Evolutionary conservation across 2,113 vertebrate genomes (phyloP).

Genomic region (Collichthys lucidus): DNA sequence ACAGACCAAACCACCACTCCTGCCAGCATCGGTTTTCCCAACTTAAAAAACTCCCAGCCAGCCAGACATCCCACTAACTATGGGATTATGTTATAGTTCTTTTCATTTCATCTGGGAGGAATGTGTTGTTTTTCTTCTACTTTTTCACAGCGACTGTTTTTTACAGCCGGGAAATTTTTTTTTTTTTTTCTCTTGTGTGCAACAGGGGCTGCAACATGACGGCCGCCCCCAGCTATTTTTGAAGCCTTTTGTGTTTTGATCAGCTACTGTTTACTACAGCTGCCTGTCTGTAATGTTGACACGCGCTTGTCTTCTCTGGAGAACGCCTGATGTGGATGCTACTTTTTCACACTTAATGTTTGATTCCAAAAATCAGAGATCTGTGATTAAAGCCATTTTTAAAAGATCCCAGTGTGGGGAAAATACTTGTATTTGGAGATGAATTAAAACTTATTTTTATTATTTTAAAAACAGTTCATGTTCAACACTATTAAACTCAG

Average conservation of each 20-base stretch:
- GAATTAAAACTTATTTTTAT: background rate
- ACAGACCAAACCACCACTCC: slow-evolving; percentile 28
- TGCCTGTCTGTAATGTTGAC: slow-evolving; percentile 26
- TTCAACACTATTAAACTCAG: background rate
- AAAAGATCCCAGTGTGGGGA: background rate
- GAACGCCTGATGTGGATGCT: slow-evolving; percentile 10
- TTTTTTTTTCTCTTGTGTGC: slow-evolving; percentile 30
- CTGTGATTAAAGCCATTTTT: background rate
- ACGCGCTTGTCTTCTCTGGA: slow-evolving; percentile 9
- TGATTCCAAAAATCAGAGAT: background rate
- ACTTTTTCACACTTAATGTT: background rate
- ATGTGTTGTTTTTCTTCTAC: slow-evolving; percentile 64
- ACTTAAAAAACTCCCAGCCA: slow-evolving; percentile 25
- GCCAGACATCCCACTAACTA: slow-evolving; percentile 44
- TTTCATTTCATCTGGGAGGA: slow-evolving; percentile 56
- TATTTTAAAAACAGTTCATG: background rate
- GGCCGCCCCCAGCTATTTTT: slow-evolving; percentile 49
- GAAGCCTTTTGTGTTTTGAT: slow-evolving; percentile 55
- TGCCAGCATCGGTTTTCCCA: slow-evolving; percentile 36
- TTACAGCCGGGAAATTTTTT: slow-evolving; percentile 6
- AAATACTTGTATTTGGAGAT: too few species aligned
- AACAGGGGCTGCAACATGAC: slow-evolving; percentile 16
- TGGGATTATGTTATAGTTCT: slow-evolving; percentile 56
- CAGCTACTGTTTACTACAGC: slow-evolving; percentile 44
- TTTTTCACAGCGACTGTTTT: slow-evolving; percentile 47